phyloP scores from a whole-genome alignment of 2,797 vertebrate genomes.

The Coregonus ussuriensis region DNA sequence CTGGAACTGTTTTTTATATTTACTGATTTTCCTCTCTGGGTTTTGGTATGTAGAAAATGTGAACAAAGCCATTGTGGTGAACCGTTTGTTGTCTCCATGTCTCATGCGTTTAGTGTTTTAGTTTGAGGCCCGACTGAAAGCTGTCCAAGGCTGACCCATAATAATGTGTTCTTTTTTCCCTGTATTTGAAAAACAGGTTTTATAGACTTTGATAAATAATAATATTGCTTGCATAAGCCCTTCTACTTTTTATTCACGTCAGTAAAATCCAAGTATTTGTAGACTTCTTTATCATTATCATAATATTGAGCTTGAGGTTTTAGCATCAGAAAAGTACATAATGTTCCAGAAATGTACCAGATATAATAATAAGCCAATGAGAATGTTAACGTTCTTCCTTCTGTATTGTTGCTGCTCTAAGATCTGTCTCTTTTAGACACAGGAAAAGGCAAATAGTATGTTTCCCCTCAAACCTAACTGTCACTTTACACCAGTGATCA shows the following conservation, averaged over 20 bases:
- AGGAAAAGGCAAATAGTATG: conserved; percentile 32
- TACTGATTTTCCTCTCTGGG: conserved; percentile 55
- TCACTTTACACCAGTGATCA: conserved; percentile 17
- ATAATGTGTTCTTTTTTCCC: conserved; percentile 56
- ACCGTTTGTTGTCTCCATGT: conserved; percentile 64
- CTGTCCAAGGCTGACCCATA: conserved; percentile 54
- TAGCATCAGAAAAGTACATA: conserved; percentile 33
- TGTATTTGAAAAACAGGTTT: conserved; percentile 57
- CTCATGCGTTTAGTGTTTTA: conserved; percentile 59
- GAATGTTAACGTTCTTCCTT: conserved; percentile 30
- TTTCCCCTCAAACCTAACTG: conserved; percentile 27
- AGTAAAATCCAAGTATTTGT: conserved; percentile 34
- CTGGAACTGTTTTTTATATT: conserved; percentile 53
- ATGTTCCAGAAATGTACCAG: conserved; percentile 24
- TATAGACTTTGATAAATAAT: conserved; percentile 64
- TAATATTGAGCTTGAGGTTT: conserved; percentile 40
- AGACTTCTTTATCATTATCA: conserved; percentile 46
- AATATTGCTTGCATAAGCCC: conserved; percentile 24
- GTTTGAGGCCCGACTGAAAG: conserved; percentile 66
- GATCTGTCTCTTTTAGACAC: conserved; percentile 22
- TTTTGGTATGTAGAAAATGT: conserved; percentile 52
- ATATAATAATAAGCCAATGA: conserved; percentile 22
- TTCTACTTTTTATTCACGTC: neutral
- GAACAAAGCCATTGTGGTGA: conserved; percentile 57
- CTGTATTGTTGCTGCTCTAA: conserved; percentile 31